A percentile compares a stretch with the other conserved stretches of the same genome.
phyloP scores from a whole-genome alignment of 2,797 vertebrate species.

The Bovichtus diacanthus region DNA sequence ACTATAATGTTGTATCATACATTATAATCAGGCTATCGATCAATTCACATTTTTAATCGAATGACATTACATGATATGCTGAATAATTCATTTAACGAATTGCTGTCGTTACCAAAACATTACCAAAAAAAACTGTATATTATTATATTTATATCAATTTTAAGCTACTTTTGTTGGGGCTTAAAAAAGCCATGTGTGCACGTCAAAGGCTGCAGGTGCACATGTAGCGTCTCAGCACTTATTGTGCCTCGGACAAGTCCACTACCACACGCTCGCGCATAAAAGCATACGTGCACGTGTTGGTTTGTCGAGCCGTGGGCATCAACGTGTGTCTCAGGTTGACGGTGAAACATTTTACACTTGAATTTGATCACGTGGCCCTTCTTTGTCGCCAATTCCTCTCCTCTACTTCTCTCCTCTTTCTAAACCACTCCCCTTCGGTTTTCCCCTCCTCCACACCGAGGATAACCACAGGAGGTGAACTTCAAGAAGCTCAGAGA shows the following conservation, averaged over 20 bases:
- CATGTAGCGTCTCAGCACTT: neutral
- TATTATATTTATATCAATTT: neutral
- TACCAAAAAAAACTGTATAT: too few species aligned
- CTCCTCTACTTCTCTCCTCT: neutral
- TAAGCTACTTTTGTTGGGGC: neutral
- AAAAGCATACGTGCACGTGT: neutral
- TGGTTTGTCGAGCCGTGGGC: neutral
- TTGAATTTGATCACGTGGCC: constrained; percentile 29
- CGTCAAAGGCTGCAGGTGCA: neutral
- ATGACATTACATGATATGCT: too few species aligned
- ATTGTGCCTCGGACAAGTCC: neutral
- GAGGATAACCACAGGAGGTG: constrained; percentile 32
- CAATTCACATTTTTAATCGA: too few species aligned
- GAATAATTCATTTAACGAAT: too few species aligned
- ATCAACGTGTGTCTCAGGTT: constrained; percentile 21
- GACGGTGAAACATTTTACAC: neutral
- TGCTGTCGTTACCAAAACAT: too few species aligned
- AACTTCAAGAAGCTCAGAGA: constrained; percentile 49
- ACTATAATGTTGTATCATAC: too few species aligned
- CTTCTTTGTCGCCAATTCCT: constrained; percentile 5
- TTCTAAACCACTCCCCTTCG: neutral
- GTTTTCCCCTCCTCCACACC: neutral
- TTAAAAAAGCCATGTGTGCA: neutral
- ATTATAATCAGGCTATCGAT: too few species aligned
- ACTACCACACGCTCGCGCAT: neutral